phyloP scores from a whole-genome alignment of 2,797 vertebrate genomes.

The Dipus sagitta region DNA sequence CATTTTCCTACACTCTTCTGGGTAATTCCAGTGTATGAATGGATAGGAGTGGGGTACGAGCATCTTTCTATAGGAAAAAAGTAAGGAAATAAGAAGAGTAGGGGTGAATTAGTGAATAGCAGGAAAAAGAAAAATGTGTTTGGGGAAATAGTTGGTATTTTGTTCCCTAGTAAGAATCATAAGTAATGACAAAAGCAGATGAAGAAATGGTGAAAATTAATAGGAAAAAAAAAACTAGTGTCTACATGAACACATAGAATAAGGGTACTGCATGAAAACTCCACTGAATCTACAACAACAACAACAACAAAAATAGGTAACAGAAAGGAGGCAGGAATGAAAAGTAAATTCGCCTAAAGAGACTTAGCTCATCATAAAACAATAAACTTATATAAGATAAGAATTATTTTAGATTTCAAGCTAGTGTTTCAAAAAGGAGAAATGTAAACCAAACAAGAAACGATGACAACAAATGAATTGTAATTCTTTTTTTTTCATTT shows the following conservation, averaged over 20 bases:
- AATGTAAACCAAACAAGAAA: not conserved
- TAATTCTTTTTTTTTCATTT: no score
- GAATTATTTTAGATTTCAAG: not conserved
- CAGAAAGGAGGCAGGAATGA: not conserved
- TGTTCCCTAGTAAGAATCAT: not conserved
- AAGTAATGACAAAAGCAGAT: not conserved
- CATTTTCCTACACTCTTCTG: not conserved
- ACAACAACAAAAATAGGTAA: not conserved
- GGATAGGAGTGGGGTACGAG: not conserved
- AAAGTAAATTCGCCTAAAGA: not conserved
- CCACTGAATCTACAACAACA: not conserved
- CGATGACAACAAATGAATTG: not conserved
- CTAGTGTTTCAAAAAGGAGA: not conserved
- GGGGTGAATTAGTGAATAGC: not conserved
- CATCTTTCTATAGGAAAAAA: no score
- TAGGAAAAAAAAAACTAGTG: conserved; percentile 1
- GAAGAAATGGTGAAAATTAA: not conserved
- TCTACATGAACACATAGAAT: not conserved
- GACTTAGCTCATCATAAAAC: not conserved
- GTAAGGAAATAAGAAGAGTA: not conserved
- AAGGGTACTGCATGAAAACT: not conserved
- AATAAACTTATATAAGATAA: not conserved
- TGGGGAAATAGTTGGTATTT: not conserved
- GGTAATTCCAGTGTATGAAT: not conserved
- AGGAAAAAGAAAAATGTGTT: not conserved